A percentile compares a stretch with the other conserved stretches of the same genome.
Evolutionary conservation across 2,113 vertebrate species (phyloP).

Genomic region (Chamaetylas fuelleborni): DNA sequence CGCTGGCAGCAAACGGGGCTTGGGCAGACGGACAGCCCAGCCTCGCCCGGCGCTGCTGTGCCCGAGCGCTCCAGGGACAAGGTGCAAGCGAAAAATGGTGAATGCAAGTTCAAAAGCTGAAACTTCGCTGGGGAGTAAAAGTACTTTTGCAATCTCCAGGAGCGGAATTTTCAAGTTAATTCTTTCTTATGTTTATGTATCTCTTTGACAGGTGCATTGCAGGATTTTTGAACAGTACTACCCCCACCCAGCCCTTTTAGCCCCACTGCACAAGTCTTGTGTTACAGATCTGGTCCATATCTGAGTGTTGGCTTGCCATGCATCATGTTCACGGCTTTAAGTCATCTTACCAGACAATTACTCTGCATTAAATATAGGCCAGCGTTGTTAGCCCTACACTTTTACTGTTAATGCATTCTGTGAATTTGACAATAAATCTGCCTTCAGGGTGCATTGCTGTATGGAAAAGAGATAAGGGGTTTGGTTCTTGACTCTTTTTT

Average conservation of each 20-base stretch:
- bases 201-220: fast-evolving
- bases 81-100: fast-evolving
- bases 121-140: not conserved
- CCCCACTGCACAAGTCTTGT: no score
- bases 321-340: not conserved
- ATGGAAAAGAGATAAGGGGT: not conserved
- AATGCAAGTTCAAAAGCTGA: no score
- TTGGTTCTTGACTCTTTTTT: not conserved
- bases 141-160: not conserved
- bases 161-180: not conserved
- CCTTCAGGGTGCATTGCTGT: not conserved
- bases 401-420: not conserved
- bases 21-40: fast-evolving
- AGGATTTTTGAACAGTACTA: not conserved
- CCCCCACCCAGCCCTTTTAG: not conserved
- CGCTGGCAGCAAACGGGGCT: not conserved
- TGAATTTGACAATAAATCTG: not conserved
- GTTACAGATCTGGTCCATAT: not conserved
- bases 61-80: fast-evolving
- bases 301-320: not conserved
- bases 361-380: not conserved
- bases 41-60: fast-evolving
- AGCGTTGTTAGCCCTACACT: not conserved
- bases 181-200: not conserved
- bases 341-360: not conserved